Evolutionary conservation across 2,113 vertebrate genomes (phyloP).

Genomic region (Cebidichthys violaceus): DNA sequence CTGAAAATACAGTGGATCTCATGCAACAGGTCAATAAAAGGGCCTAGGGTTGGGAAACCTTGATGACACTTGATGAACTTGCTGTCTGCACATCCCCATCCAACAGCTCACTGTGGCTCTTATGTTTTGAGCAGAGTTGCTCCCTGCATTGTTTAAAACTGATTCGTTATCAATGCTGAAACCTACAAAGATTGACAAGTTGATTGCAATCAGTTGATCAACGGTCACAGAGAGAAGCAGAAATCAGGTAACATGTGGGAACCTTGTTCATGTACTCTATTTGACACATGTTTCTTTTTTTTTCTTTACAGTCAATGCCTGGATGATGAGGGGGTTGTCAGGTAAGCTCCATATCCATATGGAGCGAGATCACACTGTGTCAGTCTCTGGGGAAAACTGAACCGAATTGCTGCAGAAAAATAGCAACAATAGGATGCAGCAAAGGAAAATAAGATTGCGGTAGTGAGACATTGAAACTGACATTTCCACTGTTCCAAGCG

Average conservation of each 20-base stretch:
- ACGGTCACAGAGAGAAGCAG: slow-evolving; percentile 1
- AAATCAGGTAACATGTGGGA: not conserved
- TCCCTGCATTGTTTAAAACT: not conserved
- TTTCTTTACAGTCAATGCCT: slow-evolving; percentile 74
- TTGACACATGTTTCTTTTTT: slow-evolving; percentile 6
- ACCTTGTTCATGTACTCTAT: not conserved
- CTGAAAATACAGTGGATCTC: not conserved
- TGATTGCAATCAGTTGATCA: not conserved
- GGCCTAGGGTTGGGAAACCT: not conserved
- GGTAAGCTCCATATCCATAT: slow-evolving; percentile 70
- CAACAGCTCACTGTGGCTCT: not conserved
- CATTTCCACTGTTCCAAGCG: not conserved
- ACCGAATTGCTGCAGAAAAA: not conserved
- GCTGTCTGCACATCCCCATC: not conserved
- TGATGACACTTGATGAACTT: not conserved
- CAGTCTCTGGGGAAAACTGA: not conserved
- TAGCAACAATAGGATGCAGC: not conserved
- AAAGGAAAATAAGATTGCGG: not conserved
- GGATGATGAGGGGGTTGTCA: slow-evolving; percentile 71
- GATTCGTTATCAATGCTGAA: not conserved
- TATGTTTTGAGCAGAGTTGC: not conserved
- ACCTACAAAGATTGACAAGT: too few relatives aligned
- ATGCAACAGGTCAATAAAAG: not conserved
- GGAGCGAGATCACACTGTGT: not conserved
- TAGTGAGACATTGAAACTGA: slow-evolving; percentile 6